phyloP scores from a whole-genome alignment of 2,113 vertebrate species.

The Xenus cinereus region DNA sequence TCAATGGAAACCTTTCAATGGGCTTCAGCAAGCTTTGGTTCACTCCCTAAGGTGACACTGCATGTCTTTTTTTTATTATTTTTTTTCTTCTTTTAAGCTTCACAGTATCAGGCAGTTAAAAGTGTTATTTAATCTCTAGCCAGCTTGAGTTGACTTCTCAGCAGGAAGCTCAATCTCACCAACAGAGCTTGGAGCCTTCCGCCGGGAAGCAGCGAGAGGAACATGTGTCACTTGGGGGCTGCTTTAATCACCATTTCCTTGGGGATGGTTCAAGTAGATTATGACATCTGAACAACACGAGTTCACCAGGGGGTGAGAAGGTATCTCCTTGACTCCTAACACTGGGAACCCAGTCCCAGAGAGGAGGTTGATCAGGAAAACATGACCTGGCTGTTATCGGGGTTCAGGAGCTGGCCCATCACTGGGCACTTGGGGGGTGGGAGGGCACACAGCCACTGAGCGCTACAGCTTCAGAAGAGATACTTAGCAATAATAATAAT shows the following conservation, averaged over 20 bases:
- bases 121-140: constrained; percentile 42
- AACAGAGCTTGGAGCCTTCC: background rate
- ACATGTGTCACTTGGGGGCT: background rate
- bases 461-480: background rate
- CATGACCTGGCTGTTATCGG: background rate
- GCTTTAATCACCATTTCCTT: background rate
- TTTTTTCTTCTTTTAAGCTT: background rate
- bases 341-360: background rate
- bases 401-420: background rate
- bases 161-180: background rate
- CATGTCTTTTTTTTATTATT: background rate
- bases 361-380: background rate
- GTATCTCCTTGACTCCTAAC: background rate
- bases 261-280: background rate
- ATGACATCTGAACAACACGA: background rate
- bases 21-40: constrained; percentile 8
- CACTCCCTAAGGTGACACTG: constrained; percentile 24
- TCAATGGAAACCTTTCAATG: constrained; percentile 12
- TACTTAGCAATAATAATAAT: background rate
- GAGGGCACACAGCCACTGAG: background rate
- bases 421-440: background rate
- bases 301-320: background rate
- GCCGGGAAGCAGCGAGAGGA: background rate
- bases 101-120: constrained; percentile 27
- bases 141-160: constrained; percentile 12